Conservation (phyloP, 2,797 vertebrate genomes). For the Danionella dracula region DNA sequence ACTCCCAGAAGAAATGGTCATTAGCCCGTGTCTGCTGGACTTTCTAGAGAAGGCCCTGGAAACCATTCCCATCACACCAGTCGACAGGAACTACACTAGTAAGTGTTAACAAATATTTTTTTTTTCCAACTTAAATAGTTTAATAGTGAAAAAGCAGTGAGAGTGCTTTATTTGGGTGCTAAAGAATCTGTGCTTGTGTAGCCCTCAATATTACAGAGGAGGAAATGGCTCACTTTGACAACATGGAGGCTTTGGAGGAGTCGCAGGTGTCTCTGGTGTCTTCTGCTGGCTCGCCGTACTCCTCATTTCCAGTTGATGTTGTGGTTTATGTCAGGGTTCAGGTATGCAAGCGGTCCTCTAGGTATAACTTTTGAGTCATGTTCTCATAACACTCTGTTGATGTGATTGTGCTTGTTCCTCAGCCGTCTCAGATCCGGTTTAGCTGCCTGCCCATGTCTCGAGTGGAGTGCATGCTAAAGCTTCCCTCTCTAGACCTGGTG, state of each 20-base stretch:
- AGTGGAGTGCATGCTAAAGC: constrained; percentile 96
- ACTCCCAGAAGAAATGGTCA: constrained; percentile 97
- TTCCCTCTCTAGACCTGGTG: constrained; percentile 94
- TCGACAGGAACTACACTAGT: constrained; percentile 89
- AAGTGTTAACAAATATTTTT: constrained; percentile 1
- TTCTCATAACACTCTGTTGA: not conserved
- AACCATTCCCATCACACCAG: constrained; percentile 96
- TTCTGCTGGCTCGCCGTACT: constrained; percentile 89
- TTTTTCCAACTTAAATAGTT: no score
- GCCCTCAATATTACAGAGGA: constrained; percentile 90
- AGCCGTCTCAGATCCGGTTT: constrained; percentile 98
- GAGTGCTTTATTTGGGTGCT: no score
- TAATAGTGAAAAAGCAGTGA: no score
- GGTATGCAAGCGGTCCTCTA: constrained; percentile 61
- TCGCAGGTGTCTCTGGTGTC: constrained; percentile 92
- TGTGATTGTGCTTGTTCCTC: constrained; percentile 30
- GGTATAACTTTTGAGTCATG: not conserved
- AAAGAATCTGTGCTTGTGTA: constrained; percentile 43
- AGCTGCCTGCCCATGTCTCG: constrained; percentile 96
- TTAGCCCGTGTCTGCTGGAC: constrained; percentile 93
- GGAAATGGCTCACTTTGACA: constrained; percentile 94
- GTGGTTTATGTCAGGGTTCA: constrained; percentile 98
- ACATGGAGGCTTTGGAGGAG: constrained; percentile 90
- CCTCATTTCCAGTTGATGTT: constrained; percentile 97
- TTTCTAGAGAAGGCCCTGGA: constrained; percentile 97